Evolutionary conservation across 2,113 vertebrate species (phyloP), one percentile per base, ranked within the genome.

Genomic region (Telmatochromis sp.): DNA sequence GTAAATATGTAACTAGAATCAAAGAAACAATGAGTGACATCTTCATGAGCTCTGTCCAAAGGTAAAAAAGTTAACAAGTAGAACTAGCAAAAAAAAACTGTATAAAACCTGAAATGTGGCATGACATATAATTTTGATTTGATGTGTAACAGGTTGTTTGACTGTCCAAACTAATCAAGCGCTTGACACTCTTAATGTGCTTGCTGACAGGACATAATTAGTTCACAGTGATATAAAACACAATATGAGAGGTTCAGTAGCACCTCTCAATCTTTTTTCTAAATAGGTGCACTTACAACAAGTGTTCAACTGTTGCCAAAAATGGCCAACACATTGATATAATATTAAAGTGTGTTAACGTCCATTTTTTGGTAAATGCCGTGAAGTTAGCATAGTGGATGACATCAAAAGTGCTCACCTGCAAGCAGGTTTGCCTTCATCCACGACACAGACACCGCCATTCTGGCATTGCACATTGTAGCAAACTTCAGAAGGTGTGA

Each of bases 401-500:
- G 6, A 28, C 23, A 28, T 75, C 42, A 63, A 82, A 57, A 15
- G 2, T 3, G 10, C 89, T 90, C 95, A 99, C 98, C 97, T 98
- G 97, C 98, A 99, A 19, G 89, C 91, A 0, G 96, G 57, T 55
- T 40, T 79, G 9, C 40, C 86, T 0, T 89, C 6, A 0, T 92
- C 91, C 63, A 93, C 4, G 11, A 95, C 3, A 5, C 98, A 99
- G 83, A 98, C 11, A 0, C 98, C 98, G 0, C 91, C 91, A 1
- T 99, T 98, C 86, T 96, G 83, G 94, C 98, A 99, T 0, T 7
- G 15, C 14, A 97, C 57, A 1, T 83, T 14, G 28, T 7, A 1
- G 85, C 98, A 99, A 10, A 12, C 10, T 0, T 55, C 9, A 17
- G 51, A 2, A 11, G 92, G 3, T 1, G 14, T 4, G 2, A 65